Evolutionary conservation across 1,140 invertebrate species (phyloP), one percentile per base, ranked within the genome.

Genomic region (Protaetia brevitarsis): DNA sequence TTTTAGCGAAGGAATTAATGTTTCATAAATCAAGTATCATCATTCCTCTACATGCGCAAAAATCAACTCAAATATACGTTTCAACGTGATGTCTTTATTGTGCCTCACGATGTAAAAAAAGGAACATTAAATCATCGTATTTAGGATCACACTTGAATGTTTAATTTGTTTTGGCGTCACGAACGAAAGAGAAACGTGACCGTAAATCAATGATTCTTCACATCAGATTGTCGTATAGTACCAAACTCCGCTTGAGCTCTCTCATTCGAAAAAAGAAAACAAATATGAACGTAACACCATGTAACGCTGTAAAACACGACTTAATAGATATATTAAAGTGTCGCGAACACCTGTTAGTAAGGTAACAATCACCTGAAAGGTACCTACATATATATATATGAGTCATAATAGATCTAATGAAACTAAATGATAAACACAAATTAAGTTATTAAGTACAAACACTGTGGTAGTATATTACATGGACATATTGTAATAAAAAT

Each of bases 121-220:
- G 26, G 19, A 51, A 23, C 26, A 51, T 10, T 51, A 51, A 51
- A 51, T 51, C 19, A 51, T 51, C 19, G 26, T 26, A 23, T 51
- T 51, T 51, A 51, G 26, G 41, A 51, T 51, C 16, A 51, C 6
- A 23, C 41, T 19, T 51, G 41, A 51, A 51, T 51, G 41, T 26
- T 51, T 51, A 51, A 51, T 51, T 51, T 51, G 19, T 51, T 51
- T 51, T 23, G 41, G 41, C 3, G 16, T 23, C 41, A 51, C 41
- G 41, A 51, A 51, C 26, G 19, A 23, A 51, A 51, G 41, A 51
- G 26, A 51, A 51, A 51, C 41, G 41, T 51, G 41, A 51, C 16
- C 19, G 41, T 51, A 51, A 51, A 51, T 51, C 41, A 51, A 51
- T 19, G 41, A 51, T 51, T 51, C 41, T 51, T 51, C 11, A 51